phyloP scores from a whole-genome alignment of 2,113 vertebrate genomes.

The Trematocara zebra region DNA sequence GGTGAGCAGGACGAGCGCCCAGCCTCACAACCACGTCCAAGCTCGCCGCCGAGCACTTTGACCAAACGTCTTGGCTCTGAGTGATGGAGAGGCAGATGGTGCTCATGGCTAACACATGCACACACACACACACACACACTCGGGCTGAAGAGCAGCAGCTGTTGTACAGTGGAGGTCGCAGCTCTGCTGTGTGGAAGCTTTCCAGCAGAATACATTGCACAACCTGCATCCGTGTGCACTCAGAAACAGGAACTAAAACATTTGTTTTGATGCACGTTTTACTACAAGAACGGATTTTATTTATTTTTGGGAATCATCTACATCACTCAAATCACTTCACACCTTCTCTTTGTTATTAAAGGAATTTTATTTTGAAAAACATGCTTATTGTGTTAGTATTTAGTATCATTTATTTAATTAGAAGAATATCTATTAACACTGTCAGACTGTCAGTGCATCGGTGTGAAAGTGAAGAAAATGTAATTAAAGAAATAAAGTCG shows the following conservation, averaged over 20 bases:
- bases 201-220: slow-evolving; percentile 59
- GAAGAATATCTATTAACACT: not conserved
- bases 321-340: not conserved
- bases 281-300: not conserved
- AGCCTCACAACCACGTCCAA: slow-evolving; percentile 44
- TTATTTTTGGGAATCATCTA: not conserved
- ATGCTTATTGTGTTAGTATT: not conserved
- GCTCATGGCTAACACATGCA: slow-evolving; percentile 74
- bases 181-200: slow-evolving; percentile 78
- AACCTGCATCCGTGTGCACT: not conserved
- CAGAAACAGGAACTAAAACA: not conserved
- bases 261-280: not conserved
- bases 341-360: not conserved
- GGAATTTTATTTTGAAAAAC: not conserved
- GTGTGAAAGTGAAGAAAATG: not conserved
- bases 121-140: not conserved
- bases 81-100: slow-evolving; percentile 91
- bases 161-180: not conserved
- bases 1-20: not conserved
- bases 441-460: not conserved
- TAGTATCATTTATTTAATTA: not conserved
- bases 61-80: slow-evolving; percentile 86
- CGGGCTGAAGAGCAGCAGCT: not conserved
- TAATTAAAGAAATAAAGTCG: not conserved
- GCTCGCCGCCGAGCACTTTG: slow-evolving; percentile 41